These are phyloP conservation scores for Ooceraea biroi DNA, from an alignment of 1,140 invertebrate genomes.

Conservation along the genomic window DNA sequence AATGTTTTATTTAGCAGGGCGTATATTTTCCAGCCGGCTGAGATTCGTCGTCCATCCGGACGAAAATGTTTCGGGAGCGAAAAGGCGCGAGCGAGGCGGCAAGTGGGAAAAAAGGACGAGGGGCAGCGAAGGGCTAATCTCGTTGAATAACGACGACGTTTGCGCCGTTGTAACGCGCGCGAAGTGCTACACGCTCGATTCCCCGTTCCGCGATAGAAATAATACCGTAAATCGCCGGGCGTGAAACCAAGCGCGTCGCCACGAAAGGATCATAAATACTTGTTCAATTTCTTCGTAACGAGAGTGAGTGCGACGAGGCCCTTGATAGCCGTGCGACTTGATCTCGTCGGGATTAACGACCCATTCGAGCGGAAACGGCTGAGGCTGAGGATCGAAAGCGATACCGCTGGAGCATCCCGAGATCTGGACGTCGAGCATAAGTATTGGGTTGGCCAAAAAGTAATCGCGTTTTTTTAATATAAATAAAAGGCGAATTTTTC, in stretches of 20 bases:
- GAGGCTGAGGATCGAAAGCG: background rate
- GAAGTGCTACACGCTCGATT: slow-evolving; percentile 29
- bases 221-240: slow-evolving; percentile 47
- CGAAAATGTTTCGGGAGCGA: slow-evolving; percentile 56
- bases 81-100: background rate
- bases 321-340: slow-evolving; percentile 8
- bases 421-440: slow-evolving; percentile 6
- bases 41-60: slow-evolving; percentile 58
- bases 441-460: too few species aligned
- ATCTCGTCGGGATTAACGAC: slow-evolving; percentile 40
- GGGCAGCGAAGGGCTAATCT: slow-evolving; percentile 51
- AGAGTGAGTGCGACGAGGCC: background rate
- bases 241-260: slow-evolving; percentile 8
- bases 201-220: slow-evolving; percentile 27
- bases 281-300: slow-evolving; percentile 42
- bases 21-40: slow-evolving; percentile 61
- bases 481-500: too few species aligned
- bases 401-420: background rate
- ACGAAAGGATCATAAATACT: slow-evolving; percentile 38
- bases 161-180: slow-evolving; percentile 12
- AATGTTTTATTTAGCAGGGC: slow-evolving; percentile 64
- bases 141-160: slow-evolving; percentile 56
- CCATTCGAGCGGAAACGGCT: background rate
- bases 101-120: background rate
- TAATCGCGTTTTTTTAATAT: too few species aligned